Conservation (phyloP, 2,888 invertebrate genomes). For the Apamea sordens region DNA sequence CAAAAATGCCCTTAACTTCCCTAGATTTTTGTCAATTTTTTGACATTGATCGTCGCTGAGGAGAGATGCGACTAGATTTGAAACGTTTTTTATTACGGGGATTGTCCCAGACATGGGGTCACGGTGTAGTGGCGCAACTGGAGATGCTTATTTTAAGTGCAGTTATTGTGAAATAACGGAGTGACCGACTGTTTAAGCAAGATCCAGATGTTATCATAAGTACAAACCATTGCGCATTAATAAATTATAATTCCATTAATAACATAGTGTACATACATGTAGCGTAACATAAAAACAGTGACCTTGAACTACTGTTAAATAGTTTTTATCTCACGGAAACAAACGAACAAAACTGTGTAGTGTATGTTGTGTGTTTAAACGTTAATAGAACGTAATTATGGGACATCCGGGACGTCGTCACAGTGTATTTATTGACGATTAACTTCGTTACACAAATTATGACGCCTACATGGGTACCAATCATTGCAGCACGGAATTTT, state of each 20-base stretch:
- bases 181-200: not conserved
- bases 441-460: constrained; percentile 45
- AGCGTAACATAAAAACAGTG: constrained; percentile 12
- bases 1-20: too few species aligned
- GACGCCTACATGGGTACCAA: constrained; percentile 26
- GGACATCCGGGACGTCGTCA: constrained; percentile 33
- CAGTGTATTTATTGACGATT: constrained; percentile 41
- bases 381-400: constrained; percentile 57
- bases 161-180: not conserved
- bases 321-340: constrained; percentile 29
- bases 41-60: too few species aligned
- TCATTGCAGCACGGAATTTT: not conserved
- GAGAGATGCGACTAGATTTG: too few species aligned
- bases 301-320: constrained; percentile 41
- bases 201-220: not conserved
- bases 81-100: too few species aligned
- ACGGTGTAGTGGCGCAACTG: too few species aligned
- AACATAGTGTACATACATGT: too few species aligned
- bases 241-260: not conserved
- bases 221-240: not conserved
- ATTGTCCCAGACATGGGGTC: too few species aligned
- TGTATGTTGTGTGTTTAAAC: constrained; percentile 7
- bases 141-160: not conserved
- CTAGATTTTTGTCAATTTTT: too few species aligned
- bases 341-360: constrained; percentile 6